Evolutionary conservation across 2,888 invertebrate genomes (phyloP).

Genomic region (Odontothrips loti): DNA sequence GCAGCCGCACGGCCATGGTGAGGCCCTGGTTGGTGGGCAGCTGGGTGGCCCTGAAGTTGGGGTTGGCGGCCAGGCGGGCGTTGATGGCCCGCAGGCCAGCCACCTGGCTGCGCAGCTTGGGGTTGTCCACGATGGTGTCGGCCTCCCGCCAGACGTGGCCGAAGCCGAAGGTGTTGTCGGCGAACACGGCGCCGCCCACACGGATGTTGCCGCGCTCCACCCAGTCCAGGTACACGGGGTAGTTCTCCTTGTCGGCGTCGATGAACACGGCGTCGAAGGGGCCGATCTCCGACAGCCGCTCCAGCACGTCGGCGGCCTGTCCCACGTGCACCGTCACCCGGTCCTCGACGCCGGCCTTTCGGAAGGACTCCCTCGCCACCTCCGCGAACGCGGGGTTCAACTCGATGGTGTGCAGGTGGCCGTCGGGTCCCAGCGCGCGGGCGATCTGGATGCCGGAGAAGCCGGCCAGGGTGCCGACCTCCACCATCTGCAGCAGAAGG

Average conservation of each 20-base stretch:
- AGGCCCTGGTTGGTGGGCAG: slow-evolving; percentile 24
- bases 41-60: slow-evolving; percentile 3
- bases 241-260: slow-evolving; percentile 22
- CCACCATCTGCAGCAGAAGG: slow-evolving; percentile 12
- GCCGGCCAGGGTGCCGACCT: slow-evolving; percentile 16
- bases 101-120: slow-evolving; percentile 7
- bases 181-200: slow-evolving; percentile 11
- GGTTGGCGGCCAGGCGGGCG: slow-evolving; percentile 16
- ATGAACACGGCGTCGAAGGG: slow-evolving; percentile 13
- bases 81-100: background rate
- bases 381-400: background rate
- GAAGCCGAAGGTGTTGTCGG: slow-evolving; percentile 16
- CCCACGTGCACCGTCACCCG: slow-evolving; percentile 10
- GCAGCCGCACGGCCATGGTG: slow-evolving; percentile 15
- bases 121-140: slow-evolving; percentile 4
- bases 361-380: slow-evolving; percentile 18
- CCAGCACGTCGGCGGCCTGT: background rate
- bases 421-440: background rate
- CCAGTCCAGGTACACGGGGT: slow-evolving; percentile 19
- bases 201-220: background rate
- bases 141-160: slow-evolving; percentile 10
- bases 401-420: slow-evolving; percentile 24
- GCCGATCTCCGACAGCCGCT: background rate
- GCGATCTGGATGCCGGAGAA: slow-evolving; percentile 15
- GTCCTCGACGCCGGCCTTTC: slow-evolving; percentile 3